These are phyloP conservation scores for Palythoa heliodiscus DNA, from an alignment of 92 coral and sea anemone genomes.

Conservation along the genomic window DNA sequence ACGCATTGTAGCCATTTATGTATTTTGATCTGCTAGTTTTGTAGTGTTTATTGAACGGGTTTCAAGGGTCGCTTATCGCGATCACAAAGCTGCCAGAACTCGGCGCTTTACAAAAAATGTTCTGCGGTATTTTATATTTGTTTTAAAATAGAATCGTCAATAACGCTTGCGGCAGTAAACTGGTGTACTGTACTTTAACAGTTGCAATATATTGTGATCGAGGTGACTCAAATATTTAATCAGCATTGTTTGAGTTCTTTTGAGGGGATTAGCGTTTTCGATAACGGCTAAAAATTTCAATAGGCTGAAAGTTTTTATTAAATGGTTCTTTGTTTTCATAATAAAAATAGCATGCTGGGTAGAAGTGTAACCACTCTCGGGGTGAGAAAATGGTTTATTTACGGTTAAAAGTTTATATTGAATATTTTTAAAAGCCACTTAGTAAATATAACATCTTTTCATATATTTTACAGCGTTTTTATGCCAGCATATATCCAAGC, in stretches of 20 bases:
- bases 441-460: background rate
- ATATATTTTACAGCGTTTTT: background rate
- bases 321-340: conserved; percentile 15
- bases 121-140: background rate
- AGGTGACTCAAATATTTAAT: background rate
- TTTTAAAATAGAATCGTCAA: conserved; percentile 2
- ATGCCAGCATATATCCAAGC: too few species aligned
- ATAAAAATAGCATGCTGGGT: conserved; percentile 4
- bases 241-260: background rate
- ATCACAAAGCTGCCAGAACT: conserved; percentile 1
- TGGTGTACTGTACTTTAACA: background rate
- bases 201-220: background rate
- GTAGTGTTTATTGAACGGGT: conserved; percentile 15
- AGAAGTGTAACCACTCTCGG: background rate
- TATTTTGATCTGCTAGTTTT: conserved; percentile 14
- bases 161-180: conserved; percentile 1
- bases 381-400: conserved; percentile 4
- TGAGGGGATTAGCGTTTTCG: conserved; percentile 10
- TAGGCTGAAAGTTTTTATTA: conserved; percentile 27
- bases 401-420: background rate
- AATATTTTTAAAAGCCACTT: background rate
- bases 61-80: conserved; percentile 20
- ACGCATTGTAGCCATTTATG: conserved; percentile 14
- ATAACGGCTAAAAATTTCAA: conserved; percentile 18
- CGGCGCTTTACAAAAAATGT: background rate